Conservation (phyloP, 1,140 invertebrate genomes). For the Drosophila sucinea region DNA sequence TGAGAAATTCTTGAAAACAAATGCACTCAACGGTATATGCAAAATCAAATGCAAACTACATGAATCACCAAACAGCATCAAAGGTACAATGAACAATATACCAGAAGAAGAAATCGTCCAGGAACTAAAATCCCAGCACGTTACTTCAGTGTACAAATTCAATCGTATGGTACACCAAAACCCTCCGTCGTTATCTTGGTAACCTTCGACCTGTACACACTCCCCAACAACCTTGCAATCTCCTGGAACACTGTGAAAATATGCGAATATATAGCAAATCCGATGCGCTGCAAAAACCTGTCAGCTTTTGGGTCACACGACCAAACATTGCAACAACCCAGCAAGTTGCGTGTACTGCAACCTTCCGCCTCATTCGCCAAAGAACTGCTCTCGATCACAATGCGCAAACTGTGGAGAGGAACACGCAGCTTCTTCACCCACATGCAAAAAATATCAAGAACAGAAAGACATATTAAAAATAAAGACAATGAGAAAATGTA, state of each 20-base stretch:
- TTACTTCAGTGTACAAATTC: conserved; percentile 16
- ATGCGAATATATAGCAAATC: neutral
- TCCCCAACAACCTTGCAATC: conserved; percentile 13
- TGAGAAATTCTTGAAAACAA: conserved; percentile 13
- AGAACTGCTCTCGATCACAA: too few relatives aligned
- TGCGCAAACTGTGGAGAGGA: too few relatives aligned
- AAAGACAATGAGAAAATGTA: too few relatives aligned
- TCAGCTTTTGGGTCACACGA: too few relatives aligned
- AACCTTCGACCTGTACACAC: conserved; percentile 20
- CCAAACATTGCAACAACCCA: too few relatives aligned
- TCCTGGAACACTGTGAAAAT: neutral
- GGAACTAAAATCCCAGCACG: neutral
- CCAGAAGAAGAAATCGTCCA: conserved; percentile 17
- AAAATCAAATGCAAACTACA: conserved; percentile 24
- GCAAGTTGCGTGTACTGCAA: too few relatives aligned
- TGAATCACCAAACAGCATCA: conserved; percentile 11
- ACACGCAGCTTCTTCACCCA: too few relatives aligned
- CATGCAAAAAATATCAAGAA: too few relatives aligned
- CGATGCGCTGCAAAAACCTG: too few relatives aligned
- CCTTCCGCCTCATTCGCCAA: too few relatives aligned
- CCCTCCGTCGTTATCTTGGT: conserved; percentile 13
- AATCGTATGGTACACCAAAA: conserved; percentile 7
- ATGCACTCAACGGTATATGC: conserved; percentile 2
- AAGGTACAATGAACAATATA: conserved; percentile 16
- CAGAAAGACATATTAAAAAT: too few relatives aligned